phyloP scores from a whole-genome alignment of 2,113 vertebrate species.

The Anhinga rufa region DNA sequence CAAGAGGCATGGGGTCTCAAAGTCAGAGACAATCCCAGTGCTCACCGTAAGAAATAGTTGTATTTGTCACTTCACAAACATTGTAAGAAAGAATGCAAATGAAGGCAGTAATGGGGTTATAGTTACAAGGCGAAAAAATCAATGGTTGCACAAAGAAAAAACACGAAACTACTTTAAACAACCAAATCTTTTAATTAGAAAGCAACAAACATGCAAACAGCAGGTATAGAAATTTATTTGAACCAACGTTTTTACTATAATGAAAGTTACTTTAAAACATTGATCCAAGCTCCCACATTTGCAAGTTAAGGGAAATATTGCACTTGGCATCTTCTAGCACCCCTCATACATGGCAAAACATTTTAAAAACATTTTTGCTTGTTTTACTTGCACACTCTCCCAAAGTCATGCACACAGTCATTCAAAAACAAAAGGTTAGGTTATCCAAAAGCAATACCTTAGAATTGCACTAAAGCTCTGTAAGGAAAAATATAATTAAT shows the following conservation, averaged over 20 bases:
- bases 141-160: conserved; percentile 4
- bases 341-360: conserved; percentile 72
- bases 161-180: conserved; percentile 63
- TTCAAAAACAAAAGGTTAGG: conserved; percentile 82
- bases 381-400: conserved; percentile 75
- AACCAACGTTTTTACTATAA: conserved; percentile 81
- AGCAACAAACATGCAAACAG: conserved; percentile 87
- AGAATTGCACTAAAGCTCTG: conserved; percentile 89
- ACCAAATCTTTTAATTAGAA: conserved; percentile 85
- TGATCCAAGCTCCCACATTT: conserved; percentile 78
- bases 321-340: conserved; percentile 82
- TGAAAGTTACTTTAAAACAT: conserved; percentile 84
- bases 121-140: neutral
- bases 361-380: conserved; percentile 72
- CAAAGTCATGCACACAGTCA: conserved; percentile 76
- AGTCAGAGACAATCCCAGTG: neutral
- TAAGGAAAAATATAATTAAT: conserved; percentile 90
- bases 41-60: neutral
- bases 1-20: neutral
- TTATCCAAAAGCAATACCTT: conserved; percentile 81
- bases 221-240: conserved; percentile 84
- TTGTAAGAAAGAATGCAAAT: neutral
- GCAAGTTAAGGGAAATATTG: conserved; percentile 89
- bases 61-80: neutral
- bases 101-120: neutral